Evolutionary conservation across 2,888 invertebrate genomes (phyloP).

Genomic region (Mactromeris polynyma): DNA sequence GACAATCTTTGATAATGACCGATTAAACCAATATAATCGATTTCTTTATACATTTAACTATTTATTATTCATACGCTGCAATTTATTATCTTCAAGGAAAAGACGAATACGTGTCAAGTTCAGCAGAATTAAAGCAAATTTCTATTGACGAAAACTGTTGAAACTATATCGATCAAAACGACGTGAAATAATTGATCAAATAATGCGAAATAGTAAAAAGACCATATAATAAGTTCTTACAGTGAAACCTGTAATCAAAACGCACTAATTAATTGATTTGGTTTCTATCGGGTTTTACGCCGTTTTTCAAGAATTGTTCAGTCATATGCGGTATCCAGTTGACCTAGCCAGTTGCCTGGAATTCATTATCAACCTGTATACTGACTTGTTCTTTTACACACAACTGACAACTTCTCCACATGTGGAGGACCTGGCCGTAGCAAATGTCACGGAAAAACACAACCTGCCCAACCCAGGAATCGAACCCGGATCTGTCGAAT

Average conservation of each 20-base stretch:
- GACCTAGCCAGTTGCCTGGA: no score
- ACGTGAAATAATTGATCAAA: neutral
- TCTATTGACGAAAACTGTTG: neutral
- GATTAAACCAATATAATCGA: slow-evolving; percentile 5
- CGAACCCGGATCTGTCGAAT: no score
- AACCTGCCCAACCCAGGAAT: no score
- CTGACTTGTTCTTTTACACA: no score
- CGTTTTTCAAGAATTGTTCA: no score
- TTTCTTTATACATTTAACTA: neutral
- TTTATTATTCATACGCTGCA: neutral
- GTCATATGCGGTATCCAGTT: no score
- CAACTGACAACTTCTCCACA: no score
- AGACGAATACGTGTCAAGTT: neutral
- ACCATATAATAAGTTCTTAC: no score
- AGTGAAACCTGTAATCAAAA: neutral
- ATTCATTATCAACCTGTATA: no score
- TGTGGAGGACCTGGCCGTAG: no score
- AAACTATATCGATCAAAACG: neutral
- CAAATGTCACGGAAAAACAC: no score
- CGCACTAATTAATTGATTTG: neutral
- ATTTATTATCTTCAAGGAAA: neutral
- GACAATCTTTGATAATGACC: neutral
- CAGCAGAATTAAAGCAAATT: neutral
- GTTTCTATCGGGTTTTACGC: no score
- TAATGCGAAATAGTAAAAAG: neutral